Base-by-base conservation (phyloP, 2,113 vertebrate genomes). In the Chaenogobius annularis region DNA sequence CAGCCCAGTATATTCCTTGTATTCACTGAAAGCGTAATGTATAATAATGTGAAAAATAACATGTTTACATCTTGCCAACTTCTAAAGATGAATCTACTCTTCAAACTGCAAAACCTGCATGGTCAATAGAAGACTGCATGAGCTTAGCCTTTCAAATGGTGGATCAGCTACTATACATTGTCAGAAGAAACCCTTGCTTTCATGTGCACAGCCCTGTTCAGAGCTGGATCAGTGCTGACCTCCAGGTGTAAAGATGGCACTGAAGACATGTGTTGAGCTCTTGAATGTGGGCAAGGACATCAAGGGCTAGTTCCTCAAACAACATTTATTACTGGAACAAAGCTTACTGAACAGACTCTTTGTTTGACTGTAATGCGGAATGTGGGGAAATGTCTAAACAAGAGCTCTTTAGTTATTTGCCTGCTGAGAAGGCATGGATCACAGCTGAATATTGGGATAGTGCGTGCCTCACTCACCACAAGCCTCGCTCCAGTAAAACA, bases 51-150 rank as follows among this genome's bases (percentile, higher is more conserved):
- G 78, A 90, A 67, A 67, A 74, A 80, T 58, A 65, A 31, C 54
- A 69, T 22, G 66, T 86, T 75, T 87, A 74, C 67, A 61, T 84
- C 80, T 79, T 76, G 69, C 61, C 72, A 70, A 78, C 83, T 69
- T 75, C 72, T 85, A 77, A 86, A 77, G 74, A 85, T 82, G 70
- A 75, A 83, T 84, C 82, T 88, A 92, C 85, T 86, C 88, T 84
- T 89, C 90, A 83, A 83, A 82, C 83, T 59, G 82, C 85, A 90
- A 90, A 88, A 90, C 81, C 86, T 93, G 93, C 93, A 94, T 93
- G 93, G 89, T 89, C 82, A 74, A 87, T 78, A 80, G 88, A 92
- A 87, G 92, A 91, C 85, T 93, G 93, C 93, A 94, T 94, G 93
- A 91, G 91, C 91, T 91, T 91, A 89, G 90, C 83, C 90, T 91